phyloP scores from a whole-genome alignment of 1,140 invertebrate species.

The Euura saliciscinereae region DNA sequence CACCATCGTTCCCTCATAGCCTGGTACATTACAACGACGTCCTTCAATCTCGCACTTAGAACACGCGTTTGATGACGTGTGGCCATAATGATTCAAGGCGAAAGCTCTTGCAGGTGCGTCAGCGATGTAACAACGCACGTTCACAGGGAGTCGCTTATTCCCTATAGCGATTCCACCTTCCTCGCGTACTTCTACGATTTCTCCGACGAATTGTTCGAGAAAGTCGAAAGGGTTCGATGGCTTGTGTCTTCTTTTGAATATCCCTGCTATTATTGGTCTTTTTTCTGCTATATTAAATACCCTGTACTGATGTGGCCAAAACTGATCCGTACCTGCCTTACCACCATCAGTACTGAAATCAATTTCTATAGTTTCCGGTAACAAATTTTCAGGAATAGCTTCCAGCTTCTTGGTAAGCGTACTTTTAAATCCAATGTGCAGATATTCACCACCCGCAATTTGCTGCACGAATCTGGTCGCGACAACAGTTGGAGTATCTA shows the following conservation, averaged over 20 bases:
- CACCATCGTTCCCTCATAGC: background rate
- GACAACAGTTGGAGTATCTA: slow-evolving; percentile 13
- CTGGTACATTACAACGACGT: slow-evolving; percentile 14
- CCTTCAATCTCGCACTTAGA: slow-evolving; percentile 28
- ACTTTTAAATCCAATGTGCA: background rate
- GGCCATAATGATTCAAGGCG: background rate
- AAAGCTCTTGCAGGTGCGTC: slow-evolving; percentile 23
- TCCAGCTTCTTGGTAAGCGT: slow-evolving; percentile 10
- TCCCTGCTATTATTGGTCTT: no score
- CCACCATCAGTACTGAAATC: slow-evolving; percentile 25
- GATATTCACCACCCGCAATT: slow-evolving; percentile 12
- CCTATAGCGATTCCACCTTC: background rate
- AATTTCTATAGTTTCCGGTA: slow-evolving; percentile 10
- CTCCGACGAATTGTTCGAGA: slow-evolving; percentile 15
- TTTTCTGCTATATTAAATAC: slow-evolving; percentile 10
- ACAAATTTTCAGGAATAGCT: background rate
- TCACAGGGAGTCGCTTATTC: background rate
- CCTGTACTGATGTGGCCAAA: slow-evolving; percentile 16
- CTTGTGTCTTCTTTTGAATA: no score
- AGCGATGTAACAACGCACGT: slow-evolving; percentile 18
- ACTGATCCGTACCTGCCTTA: background rate
- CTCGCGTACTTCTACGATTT: background rate
- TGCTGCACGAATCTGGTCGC: slow-evolving; percentile 3
- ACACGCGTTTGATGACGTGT: background rate
- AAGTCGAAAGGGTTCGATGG: slow-evolving; percentile 10